Conservation (phyloP, 2,113 vertebrate species). For the Gnathochromis pfefferi region DNA sequence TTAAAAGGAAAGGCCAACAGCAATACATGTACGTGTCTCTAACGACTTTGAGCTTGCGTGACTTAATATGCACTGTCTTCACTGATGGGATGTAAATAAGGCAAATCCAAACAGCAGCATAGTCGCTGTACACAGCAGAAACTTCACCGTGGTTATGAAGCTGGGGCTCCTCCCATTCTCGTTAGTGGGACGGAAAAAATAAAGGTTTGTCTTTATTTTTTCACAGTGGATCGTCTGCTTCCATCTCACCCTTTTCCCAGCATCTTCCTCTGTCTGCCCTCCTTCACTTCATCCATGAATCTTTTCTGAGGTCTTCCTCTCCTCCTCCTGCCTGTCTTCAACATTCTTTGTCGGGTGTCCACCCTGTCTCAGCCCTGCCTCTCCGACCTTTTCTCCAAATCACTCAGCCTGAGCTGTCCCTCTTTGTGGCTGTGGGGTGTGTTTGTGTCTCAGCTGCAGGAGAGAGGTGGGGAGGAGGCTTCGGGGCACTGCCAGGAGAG, state of each 20-base stretch:
- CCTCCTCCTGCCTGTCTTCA: neutral
- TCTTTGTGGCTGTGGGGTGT: neutral
- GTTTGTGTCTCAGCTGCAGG: neutral
- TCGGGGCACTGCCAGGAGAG: neutral
- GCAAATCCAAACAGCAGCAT: neutral
- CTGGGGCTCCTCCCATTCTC: neutral
- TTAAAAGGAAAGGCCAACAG: neutral
- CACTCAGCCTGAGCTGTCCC: neutral
- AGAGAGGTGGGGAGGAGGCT: neutral
- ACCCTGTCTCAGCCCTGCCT: neutral
- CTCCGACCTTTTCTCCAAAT: neutral
- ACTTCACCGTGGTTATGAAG: neutral
- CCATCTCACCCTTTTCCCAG: neutral
- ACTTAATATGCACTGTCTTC: neutral
- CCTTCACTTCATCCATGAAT: neutral
- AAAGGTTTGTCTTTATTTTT: neutral
- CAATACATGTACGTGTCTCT: neutral
- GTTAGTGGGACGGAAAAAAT: accelerated
- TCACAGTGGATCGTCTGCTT: neutral
- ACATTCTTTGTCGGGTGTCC: neutral
- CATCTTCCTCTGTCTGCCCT: neutral
- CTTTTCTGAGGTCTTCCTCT: neutral
- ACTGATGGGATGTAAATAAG: neutral
- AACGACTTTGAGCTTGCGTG: neutral
- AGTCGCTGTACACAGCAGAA: neutral